phyloP scores from a whole-genome alignment of 1,140 invertebrate genomes.

The Globodera ellingtonae region DNA sequence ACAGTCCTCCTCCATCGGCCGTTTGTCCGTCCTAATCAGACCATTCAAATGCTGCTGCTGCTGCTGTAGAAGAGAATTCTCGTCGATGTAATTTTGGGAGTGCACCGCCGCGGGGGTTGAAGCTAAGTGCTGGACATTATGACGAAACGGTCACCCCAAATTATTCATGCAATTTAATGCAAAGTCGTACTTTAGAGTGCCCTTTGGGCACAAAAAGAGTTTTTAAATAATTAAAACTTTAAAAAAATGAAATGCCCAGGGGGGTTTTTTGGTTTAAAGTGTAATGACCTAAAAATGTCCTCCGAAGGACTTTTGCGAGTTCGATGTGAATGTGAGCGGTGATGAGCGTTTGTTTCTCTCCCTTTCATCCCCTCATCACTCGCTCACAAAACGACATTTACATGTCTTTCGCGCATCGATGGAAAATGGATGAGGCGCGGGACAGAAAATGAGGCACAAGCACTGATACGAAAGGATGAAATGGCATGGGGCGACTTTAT shows the following conservation, averaged over 20 bases:
- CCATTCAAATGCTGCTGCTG: background rate
- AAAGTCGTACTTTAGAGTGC: too few species aligned
- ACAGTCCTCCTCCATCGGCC: background rate
- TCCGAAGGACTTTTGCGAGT: background rate
- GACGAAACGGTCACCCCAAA: too few species aligned
- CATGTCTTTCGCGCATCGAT: conserved; percentile 1
- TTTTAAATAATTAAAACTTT: background rate
- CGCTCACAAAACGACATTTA: background rate
- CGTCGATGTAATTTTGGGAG: background rate
- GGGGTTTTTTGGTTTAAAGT: background rate
- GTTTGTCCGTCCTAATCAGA: background rate
- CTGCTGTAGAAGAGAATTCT: background rate
- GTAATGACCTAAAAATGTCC: background rate
- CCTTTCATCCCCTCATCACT: background rate
- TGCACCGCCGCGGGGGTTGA: background rate
- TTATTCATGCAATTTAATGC: too few species aligned
- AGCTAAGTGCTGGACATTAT: background rate
- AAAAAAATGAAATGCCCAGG: background rate
- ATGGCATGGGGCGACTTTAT: too few species aligned
- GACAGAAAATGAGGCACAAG: background rate
- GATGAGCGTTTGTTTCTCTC: background rate
- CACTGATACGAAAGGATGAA: too few species aligned
- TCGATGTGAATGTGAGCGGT: background rate
- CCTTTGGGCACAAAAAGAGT: too few species aligned
- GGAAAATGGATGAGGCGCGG: background rate